phyloP scores from a whole-genome alignment of 1,140 invertebrate genomes.

The Paralvinella palmiformis region DNA sequence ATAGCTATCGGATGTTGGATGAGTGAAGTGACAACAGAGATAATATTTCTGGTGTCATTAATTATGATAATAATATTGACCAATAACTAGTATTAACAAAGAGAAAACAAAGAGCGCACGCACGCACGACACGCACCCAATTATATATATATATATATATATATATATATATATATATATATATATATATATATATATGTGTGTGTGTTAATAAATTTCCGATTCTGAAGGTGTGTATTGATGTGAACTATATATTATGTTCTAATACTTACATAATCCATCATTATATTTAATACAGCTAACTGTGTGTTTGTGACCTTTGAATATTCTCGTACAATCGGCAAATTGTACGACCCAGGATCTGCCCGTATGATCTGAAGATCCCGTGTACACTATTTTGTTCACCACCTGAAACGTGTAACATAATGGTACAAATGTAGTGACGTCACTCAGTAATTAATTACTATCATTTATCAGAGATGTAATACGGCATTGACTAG shows the following conservation, averaged over 20 bases:
- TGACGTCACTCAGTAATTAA: too few relatives aligned
- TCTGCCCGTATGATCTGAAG: constrained; percentile 53
- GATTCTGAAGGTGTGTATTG: neutral
- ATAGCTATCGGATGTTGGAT: too few relatives aligned
- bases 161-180: neutral
- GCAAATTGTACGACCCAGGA: constrained; percentile 58
- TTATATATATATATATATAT: neutral
- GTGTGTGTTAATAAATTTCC: neutral
- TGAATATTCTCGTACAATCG: constrained; percentile 54
- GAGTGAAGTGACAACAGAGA: too few relatives aligned
- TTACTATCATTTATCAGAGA: too few relatives aligned
- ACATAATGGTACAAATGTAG: too few relatives aligned
- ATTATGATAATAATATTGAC: too few relatives aligned
- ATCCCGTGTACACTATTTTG: constrained; percentile 55
- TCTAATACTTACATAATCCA: constrained; percentile 52
- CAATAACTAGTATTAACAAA: too few relatives aligned
- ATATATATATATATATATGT: neutral
- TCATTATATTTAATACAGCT: constrained; percentile 51
- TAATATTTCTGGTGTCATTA: too few relatives aligned
- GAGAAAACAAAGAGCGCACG: too few relatives aligned
- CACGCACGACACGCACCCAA: too few relatives aligned
- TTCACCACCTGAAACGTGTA: constrained; percentile 49
- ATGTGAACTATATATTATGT: neutral
- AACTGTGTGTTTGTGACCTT: constrained; percentile 53
- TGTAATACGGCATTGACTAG: too few relatives aligned